phyloP scores from a whole-genome alignment of 35 echinoderm and acorn worm species.

The Eucidaris tribuloides region DNA sequence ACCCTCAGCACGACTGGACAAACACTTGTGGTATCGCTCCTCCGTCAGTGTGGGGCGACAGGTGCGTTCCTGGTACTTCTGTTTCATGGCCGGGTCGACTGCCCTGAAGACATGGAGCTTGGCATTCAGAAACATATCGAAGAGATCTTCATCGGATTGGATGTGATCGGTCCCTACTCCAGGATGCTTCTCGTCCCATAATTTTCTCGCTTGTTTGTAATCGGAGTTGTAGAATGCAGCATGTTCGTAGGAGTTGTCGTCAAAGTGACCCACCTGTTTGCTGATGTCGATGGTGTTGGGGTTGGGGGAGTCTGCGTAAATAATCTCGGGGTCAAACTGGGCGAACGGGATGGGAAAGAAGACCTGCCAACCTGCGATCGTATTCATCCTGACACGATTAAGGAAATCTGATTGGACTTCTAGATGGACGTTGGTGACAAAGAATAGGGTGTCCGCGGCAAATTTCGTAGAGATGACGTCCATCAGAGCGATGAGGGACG shows the following conservation, averaged over 20 bases:
- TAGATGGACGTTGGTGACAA: slow-evolving; percentile 74
- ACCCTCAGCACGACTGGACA: slow-evolving; percentile 69
- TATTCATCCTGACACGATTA: slow-evolving; percentile 90
- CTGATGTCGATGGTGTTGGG: slow-evolving; percentile 71
- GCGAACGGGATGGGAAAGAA: slow-evolving; percentile 98
- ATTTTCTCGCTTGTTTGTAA: slow-evolving; percentile 65
- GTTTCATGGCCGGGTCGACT: slow-evolving; percentile 92
- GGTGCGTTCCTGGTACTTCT: slow-evolving; percentile 67
- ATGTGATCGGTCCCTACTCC: slow-evolving; percentile 88
- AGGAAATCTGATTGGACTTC: slow-evolving; percentile 75
- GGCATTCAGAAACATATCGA: slow-evolving; percentile 92
- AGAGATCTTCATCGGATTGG: slow-evolving; percentile 93
- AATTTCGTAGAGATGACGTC: slow-evolving; percentile 94
- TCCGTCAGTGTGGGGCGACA: slow-evolving; percentile 82
- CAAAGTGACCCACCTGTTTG: slow-evolving; percentile 79
- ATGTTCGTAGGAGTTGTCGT: slow-evolving; percentile 76
- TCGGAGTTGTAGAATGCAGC: slow-evolving; percentile 96
- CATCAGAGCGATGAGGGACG: slow-evolving; percentile 87
- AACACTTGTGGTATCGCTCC: slow-evolving; percentile 85
- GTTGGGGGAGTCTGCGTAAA: slow-evolving; percentile 70
- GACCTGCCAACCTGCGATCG: slow-evolving; percentile 83
- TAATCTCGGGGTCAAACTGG: slow-evolving; percentile 89
- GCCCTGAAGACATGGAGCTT: slow-evolving; percentile 89
- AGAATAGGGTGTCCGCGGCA: slow-evolving; percentile 71
- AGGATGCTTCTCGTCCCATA: slow-evolving; percentile 92